phyloP scores from a whole-genome alignment of 2,113 vertebrate species.

The Nibea coibor region DNA sequence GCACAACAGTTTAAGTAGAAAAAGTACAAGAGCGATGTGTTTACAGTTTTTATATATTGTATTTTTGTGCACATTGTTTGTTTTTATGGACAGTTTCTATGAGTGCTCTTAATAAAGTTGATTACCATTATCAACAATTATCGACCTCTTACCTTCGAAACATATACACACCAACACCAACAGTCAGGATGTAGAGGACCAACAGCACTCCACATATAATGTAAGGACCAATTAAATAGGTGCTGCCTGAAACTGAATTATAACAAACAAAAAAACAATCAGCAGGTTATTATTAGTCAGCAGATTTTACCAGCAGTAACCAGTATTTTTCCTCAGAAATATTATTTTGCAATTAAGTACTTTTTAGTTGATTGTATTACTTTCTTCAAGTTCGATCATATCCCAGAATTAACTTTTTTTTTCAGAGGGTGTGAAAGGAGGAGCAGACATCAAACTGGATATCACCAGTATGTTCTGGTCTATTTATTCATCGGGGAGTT shows the following conservation, averaged over 20 bases:
- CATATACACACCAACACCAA: constrained; percentile 28
- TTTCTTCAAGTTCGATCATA: not conserved
- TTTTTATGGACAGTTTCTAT: too few species aligned
- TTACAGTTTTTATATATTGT: too few species aligned
- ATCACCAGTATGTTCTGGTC: too few species aligned
- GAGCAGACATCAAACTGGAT: too few species aligned
- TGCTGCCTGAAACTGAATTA: constrained; percentile 5
- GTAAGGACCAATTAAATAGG: fast-evolving
- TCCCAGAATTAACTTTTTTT: not conserved
- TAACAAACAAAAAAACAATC: not conserved
- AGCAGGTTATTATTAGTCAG: not conserved
- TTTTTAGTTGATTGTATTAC: not conserved
- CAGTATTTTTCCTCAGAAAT: not conserved
- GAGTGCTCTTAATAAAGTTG: too few species aligned
- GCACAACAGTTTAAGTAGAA: too few species aligned
- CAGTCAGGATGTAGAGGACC: constrained; percentile 24
- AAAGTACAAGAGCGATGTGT: too few species aligned
- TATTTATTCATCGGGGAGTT: too few species aligned
- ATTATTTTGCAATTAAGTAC: constrained; percentile 22
- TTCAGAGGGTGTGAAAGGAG: not conserved
- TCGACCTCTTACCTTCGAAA: constrained; percentile 33
- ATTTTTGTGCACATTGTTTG: too few species aligned
- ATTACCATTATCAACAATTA: too few species aligned
- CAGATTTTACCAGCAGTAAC: not conserved
- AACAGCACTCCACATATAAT: constrained; percentile 26